A percentile compares a stretch with the other conserved stretches of the same genome.
phyloP scores from a whole-genome alignment of 1,140 invertebrate genomes.

The Trichomalopsis sarcophagae region DNA sequence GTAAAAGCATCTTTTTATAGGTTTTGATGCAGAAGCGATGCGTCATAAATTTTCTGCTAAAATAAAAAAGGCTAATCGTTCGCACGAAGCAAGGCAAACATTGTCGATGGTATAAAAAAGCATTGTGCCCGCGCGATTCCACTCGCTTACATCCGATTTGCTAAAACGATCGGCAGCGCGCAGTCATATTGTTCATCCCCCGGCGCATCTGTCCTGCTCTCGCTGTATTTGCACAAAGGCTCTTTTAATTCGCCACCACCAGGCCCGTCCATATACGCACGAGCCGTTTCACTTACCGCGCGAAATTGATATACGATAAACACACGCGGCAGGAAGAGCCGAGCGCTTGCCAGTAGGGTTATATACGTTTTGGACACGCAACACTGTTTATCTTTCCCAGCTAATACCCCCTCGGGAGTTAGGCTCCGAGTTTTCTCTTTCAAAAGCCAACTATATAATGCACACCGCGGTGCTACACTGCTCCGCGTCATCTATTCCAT shows the following conservation, averaged over 20 bases:
- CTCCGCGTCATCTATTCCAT: background rate
- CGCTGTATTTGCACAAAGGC: constrained; percentile 43
- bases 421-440: constrained; percentile 48
- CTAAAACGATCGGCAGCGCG: background rate
- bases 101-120: background rate
- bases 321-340: constrained; percentile 22
- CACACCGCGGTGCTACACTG: background rate
- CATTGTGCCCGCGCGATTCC: background rate
- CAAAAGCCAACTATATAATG: constrained; percentile 29
- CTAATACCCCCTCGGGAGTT: constrained; percentile 55
- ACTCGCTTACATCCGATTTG: background rate
- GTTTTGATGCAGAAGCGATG: no score
- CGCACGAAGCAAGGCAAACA: background rate
- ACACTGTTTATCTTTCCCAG: constrained; percentile 63
- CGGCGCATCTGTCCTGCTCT: constrained; percentile 23
- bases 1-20: no score
- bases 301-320: constrained; percentile 49
- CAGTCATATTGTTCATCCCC: constrained; percentile 6
- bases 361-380: constrained; percentile 56
- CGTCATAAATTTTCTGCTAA: no score
- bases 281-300: background rate
- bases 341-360: background rate
- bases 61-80: background rate
- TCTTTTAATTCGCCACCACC: constrained; percentile 47
- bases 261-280: background rate